Base-by-base conservation (phyloP, 2,888 invertebrate genomes). In the Sarcophaga subvicina region DNA sequence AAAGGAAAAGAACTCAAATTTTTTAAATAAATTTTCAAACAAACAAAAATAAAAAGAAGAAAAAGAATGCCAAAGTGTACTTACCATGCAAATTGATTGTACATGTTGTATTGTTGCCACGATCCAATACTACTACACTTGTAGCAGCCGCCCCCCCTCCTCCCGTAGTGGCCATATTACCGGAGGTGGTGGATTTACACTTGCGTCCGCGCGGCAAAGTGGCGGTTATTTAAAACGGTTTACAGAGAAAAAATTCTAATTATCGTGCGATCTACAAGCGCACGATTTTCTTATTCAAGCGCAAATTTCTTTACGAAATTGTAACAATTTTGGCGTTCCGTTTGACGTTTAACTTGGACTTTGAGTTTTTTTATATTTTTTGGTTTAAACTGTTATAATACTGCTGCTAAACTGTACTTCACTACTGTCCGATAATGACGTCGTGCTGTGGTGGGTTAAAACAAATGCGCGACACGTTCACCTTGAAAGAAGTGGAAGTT, bases 61-160 rank as follows among this genome's bases (percentile, higher is more conserved):
- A n/a, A 70, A 66, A 12, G 5, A 71, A 49, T 59, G 37, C 22
- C 37, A 69, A 14, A 4, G 73, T 10, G 22, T 70, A 95, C 96
- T 96, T 95, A 98, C 98, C 98, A 95, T 98, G 98, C 94, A 98
- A 96, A 95, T 98, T 98, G 94, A 98, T 97, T 93, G 98, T 98
- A 95, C 98, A 98, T 94, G 98, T 98, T 94, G 98, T 98, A 95
- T 98, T 98, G 95, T 98, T 98, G 94, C 98, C 98, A 94, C 98
- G 96, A 95, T 98, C 98, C 88, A 93, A 90, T 93, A 98, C 97
- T 94, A 98, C 98, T 94, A 98, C 98, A 96, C 97, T 98, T 93
- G 98, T 98, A 95, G 96, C 96, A 93, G 97, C 97, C 87, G 91
- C 91, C 86, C 91, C 91, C 64, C 87, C 80, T 76, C 86, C 85